Percentiles rank a stretch among this genome's conserved stretches.
Evolutionary conservation across 53 echinoderm and acorn worm genomes (phyloP).

Genomic region (Luidia sarsii): DNA sequence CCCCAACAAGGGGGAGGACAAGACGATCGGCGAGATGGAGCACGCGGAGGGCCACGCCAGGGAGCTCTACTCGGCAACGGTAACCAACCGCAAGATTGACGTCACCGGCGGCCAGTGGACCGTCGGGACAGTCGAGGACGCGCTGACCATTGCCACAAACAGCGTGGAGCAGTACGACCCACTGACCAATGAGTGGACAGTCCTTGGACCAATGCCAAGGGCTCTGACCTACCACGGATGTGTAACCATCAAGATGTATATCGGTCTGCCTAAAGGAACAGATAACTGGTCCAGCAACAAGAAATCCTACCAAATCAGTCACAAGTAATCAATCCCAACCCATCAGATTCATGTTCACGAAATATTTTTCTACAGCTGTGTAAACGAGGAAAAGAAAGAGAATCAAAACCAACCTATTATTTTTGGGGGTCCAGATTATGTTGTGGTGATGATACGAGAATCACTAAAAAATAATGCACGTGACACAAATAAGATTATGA

Average conservation of each 20-base stretch:
- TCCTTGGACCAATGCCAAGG: slow-evolving; percentile 91
- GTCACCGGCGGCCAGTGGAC: slow-evolving; percentile 97
- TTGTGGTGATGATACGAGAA: too few species aligned
- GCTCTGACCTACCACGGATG: slow-evolving; percentile 93
- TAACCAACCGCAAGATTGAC: slow-evolving; percentile 94
- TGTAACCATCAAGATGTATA: slow-evolving; percentile 94
- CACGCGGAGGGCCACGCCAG: slow-evolving; percentile 95
- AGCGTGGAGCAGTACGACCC: slow-evolving; percentile 99
- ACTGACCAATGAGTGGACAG: slow-evolving; percentile 94
- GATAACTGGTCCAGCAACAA: slow-evolving; percentile 46
- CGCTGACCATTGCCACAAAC: slow-evolving; percentile 92
- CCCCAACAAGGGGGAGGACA: slow-evolving; percentile 87
- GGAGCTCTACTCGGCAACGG: slow-evolving; percentile 96
- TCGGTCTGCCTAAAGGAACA: slow-evolving; percentile 80
- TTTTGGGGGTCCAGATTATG: too few species aligned
- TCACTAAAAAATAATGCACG: too few species aligned
- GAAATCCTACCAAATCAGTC: slow-evolving; percentile 35
- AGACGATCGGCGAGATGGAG: slow-evolving; percentile 84
- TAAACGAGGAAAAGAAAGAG: background rate
- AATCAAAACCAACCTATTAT: too few species aligned
- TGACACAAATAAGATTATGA: too few species aligned
- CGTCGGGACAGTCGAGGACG: slow-evolving; percentile 88
- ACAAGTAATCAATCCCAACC: slow-evolving; percentile 18
- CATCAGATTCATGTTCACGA: background rate
- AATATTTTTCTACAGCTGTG: slow-evolving; percentile 10